Evolutionary conservation across 2,113 vertebrate genomes (phyloP).

Genomic region (Nothobranchius furzeri): DNA sequence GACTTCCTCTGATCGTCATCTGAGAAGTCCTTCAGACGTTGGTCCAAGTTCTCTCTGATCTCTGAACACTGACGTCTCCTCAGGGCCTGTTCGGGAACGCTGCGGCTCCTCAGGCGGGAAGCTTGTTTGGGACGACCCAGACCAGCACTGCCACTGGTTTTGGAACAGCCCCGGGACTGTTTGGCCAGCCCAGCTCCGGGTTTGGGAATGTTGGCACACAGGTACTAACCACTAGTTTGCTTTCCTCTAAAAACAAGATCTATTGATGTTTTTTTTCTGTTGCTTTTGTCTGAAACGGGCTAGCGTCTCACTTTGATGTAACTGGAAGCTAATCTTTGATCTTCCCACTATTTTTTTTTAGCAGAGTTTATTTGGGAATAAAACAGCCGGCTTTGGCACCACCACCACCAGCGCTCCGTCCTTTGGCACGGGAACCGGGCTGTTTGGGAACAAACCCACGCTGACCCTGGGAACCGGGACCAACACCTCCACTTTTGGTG

Average conservation of each 20-base stretch:
- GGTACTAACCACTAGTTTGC: constrained; percentile 62
- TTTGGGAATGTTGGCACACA: constrained; percentile 87
- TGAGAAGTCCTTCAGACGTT: too few relatives aligned
- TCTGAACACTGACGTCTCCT: not conserved
- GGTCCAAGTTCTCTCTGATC: too few relatives aligned
- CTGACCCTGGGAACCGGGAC: constrained; percentile 81
- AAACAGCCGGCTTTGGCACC: constrained; percentile 89
- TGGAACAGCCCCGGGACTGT: constrained; percentile 85
- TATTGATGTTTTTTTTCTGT: too few relatives aligned
- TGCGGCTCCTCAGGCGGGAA: constrained; percentile 82
- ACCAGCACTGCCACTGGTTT: constrained; percentile 89
- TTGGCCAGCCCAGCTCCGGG: constrained; percentile 84
- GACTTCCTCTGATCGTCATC: too few relatives aligned
- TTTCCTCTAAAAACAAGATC: too few relatives aligned
- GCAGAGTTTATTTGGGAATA: constrained; percentile 91
- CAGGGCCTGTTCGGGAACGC: constrained; percentile 94
- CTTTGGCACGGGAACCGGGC: constrained; percentile 87
- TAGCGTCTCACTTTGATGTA: too few relatives aligned
- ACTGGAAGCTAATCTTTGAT: too few relatives aligned
- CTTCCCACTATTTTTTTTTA: constrained; percentile 34
- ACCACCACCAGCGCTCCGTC: constrained; percentile 93
- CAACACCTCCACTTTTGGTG: constrained; percentile 82
- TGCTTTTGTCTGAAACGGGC: too few relatives aligned
- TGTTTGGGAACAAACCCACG: constrained; percentile 89
- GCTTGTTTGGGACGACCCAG: constrained; percentile 88